Evolutionary conservation across 2,113 vertebrate species (phyloP).

Genomic region (Choloepus hoffmanni): DNA sequence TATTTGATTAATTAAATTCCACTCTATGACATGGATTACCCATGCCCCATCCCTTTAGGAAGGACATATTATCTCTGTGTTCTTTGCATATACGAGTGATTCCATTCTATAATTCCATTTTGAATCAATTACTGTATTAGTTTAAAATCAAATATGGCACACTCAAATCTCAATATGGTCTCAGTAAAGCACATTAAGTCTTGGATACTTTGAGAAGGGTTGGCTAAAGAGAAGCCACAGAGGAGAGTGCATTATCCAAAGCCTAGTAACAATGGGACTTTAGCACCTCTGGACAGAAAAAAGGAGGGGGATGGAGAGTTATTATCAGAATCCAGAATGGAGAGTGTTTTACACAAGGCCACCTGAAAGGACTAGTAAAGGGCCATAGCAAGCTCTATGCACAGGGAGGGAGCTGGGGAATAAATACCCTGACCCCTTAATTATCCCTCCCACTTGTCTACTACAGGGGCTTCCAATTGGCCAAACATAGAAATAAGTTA

Average conservation of each 20-base stretch:
- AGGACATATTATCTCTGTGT: not conserved
- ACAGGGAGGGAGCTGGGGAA: not conserved
- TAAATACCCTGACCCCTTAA: not conserved
- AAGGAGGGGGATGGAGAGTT: not conserved
- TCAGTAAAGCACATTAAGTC: not conserved
- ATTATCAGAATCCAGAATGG: not conserved
- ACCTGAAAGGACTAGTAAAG: not conserved
- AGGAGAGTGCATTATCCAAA: not conserved
- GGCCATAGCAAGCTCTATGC: not conserved
- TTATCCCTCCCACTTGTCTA: not conserved
- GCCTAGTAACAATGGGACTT: not conserved
- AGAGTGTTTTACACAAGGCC: not conserved
- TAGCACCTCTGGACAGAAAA: not conserved
- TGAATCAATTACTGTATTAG: constrained; percentile 1
- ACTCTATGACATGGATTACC: not conserved
- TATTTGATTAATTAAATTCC: not conserved
- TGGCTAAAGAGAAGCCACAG: not conserved
- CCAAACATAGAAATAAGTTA: not conserved
- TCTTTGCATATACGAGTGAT: constrained; percentile 17
- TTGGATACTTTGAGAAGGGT: not conserved
- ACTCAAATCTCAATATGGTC: not conserved
- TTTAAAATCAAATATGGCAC: constrained; percentile 1
- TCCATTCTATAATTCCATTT: constrained; percentile 21
- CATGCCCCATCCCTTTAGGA: not conserved
- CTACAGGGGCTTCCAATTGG: not conserved